These are phyloP conservation scores for Dioctria rufipes DNA, from an alignment of 2,888 invertebrate species.

Conservation along the genomic window DNA sequence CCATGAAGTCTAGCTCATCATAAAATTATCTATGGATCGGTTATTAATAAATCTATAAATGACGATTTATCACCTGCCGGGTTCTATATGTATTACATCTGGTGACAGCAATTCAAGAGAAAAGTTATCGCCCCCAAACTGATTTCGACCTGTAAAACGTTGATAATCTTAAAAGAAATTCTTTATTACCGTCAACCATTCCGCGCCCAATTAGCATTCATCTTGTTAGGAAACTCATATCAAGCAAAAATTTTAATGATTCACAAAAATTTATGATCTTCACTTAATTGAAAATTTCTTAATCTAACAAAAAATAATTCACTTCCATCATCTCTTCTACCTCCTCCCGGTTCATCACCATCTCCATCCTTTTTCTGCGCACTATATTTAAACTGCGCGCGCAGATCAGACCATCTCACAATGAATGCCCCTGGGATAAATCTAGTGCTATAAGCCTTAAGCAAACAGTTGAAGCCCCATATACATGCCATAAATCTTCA, in stretches of 20 bases:
- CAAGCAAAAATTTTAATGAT: constrained; percentile 52
- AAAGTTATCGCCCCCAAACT: constrained; percentile 39
- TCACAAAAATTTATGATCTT: constrained; percentile 43
- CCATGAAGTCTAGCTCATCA: background rate
- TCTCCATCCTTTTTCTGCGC: too few species aligned
- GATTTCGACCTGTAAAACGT: background rate
- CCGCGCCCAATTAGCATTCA: constrained; percentile 35
- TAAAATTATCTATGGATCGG: constrained; percentile 31
- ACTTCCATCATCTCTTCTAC: background rate
- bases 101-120: constrained; percentile 25
- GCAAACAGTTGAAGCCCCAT: constrained; percentile 41
- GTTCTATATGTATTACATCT: background rate
- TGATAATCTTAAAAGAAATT: constrained; percentile 2
- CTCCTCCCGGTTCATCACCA: background rate
- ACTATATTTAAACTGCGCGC: background rate
- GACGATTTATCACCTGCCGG: constrained; percentile 39
- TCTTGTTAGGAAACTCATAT: background rate
- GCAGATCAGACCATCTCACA: constrained; percentile 23
- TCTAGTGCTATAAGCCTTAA: constrained; percentile 20
- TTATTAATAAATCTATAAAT: constrained; percentile 29
- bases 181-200: background rate
- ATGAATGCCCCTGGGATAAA: constrained; percentile 18
- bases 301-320: constrained; percentile 32
- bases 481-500: constrained; percentile 45
- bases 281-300: constrained; percentile 51